These are phyloP conservation scores for Proteles cristata DNA, from an alignment of 2,113 vertebrate species.

Conservation along the genomic window DNA sequence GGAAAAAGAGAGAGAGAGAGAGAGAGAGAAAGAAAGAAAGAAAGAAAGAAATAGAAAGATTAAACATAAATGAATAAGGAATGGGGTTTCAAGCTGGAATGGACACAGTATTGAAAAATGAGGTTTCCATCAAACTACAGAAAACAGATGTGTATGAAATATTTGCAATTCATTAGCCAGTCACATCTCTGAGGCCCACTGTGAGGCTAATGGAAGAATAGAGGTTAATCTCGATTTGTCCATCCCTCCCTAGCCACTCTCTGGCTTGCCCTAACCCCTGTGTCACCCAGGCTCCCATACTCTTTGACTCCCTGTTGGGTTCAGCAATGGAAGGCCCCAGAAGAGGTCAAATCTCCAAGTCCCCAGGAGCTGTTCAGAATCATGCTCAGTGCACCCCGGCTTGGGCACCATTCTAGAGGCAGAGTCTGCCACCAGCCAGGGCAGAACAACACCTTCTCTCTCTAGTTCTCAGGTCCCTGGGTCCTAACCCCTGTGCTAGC, in stretches of 20 bases:
- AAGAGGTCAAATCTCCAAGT: neutral
- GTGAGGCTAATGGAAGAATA: neutral
- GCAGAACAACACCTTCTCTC: too few relatives aligned
- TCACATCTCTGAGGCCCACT: neutral
- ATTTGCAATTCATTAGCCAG: too few relatives aligned
- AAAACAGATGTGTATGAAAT: neutral
- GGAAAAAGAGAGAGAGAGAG: too few relatives aligned
- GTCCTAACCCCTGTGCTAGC: neutral
- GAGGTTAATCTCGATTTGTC: neutral
- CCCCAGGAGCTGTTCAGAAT: neutral
- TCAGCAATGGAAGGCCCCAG: neutral
- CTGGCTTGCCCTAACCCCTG: neutral
- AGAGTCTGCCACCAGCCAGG: neutral
- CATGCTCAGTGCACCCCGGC: neutral
- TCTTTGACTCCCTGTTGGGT: neutral
- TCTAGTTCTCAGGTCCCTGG: neutral
- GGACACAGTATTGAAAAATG: neutral
- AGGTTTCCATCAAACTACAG: neutral
- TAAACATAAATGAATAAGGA: accelerated
- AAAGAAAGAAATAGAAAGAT: neutral
- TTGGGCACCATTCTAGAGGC: neutral
- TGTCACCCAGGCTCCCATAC: neutral
- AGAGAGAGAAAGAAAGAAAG: neutral
- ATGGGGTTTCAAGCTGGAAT: neutral
- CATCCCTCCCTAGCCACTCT: neutral